Evolutionary conservation across 2,113 vertebrate species (phyloP).

Genomic region (Alosa alosa): DNA sequence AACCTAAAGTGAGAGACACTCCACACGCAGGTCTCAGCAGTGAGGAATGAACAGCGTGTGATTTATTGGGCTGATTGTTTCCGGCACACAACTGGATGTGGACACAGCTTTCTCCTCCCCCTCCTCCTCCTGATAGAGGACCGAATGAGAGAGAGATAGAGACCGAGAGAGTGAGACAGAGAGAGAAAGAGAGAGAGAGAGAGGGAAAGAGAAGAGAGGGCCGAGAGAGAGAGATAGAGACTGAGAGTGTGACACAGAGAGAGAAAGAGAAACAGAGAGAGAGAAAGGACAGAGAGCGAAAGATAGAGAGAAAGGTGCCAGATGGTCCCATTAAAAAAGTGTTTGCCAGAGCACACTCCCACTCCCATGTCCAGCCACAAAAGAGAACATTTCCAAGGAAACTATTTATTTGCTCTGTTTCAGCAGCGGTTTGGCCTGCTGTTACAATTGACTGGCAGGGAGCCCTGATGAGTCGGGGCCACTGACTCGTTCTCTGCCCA

Average conservation of each 20-base stretch:
- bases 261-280: background rate
- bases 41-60: conserved; percentile 24
- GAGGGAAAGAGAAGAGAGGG: no score
- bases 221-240: background rate
- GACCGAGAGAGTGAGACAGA: no score
- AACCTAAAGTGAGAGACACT: conserved; percentile 39
- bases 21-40: conserved; percentile 26
- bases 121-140: background rate
- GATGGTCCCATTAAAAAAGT: background rate
- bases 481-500: background rate
- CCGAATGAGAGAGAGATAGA: background rate
- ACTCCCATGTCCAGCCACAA: background rate
- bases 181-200: no score
- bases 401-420: background rate
- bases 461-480: background rate
- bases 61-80: conserved; percentile 17
- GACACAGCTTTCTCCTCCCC: background rate
- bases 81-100: background rate
- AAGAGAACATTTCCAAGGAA: conserved; percentile 16
- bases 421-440: background rate
- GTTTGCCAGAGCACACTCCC: background rate
- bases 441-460: background rate
- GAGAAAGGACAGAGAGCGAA: background rate
- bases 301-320: background rate
- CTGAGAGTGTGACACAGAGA: background rate